Conservation (phyloP, 2,797 vertebrate species). For the Cyclura pinguis region DNA sequence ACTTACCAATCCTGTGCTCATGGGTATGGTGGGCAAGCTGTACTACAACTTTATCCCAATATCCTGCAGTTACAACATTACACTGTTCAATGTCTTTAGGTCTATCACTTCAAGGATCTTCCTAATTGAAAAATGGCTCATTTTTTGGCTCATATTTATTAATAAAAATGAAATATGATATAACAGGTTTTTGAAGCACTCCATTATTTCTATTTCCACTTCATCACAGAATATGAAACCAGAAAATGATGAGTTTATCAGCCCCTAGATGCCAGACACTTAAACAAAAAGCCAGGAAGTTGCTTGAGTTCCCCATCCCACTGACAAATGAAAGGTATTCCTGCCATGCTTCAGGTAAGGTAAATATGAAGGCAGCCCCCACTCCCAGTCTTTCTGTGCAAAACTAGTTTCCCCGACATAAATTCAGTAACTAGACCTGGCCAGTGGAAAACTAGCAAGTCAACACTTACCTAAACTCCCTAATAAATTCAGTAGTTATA, state of each 20-base stretch:
- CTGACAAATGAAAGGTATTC: conserved; percentile 34
- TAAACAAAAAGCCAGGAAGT: background rate
- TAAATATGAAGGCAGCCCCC: too few species aligned
- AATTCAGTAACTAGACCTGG: too few species aligned
- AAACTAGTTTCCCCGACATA: conserved; percentile 36
- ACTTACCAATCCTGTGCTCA: too few species aligned
- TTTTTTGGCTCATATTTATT: background rate
- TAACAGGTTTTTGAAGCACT: background rate
- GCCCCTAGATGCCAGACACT: conserved; percentile 31
- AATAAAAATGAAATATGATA: background rate
- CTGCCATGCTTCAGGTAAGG: background rate
- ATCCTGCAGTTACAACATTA: background rate
- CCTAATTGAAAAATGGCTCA: background rate
- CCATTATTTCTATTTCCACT: background rate
- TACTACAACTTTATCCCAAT: background rate
- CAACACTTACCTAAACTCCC: too few species aligned
- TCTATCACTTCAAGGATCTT: background rate
- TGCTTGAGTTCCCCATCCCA: background rate
- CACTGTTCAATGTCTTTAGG: background rate
- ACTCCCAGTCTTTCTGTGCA: conserved; percentile 26
- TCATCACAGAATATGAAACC: background rate
- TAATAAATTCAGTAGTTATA: too few species aligned
- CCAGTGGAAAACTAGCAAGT: too few species aligned
- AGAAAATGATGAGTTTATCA: rapidly evolving
- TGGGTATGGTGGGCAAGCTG: too few species aligned